Evolutionary conservation across 2,797 vertebrate genomes (phyloP).

Genomic region (Geotria australis): DNA sequence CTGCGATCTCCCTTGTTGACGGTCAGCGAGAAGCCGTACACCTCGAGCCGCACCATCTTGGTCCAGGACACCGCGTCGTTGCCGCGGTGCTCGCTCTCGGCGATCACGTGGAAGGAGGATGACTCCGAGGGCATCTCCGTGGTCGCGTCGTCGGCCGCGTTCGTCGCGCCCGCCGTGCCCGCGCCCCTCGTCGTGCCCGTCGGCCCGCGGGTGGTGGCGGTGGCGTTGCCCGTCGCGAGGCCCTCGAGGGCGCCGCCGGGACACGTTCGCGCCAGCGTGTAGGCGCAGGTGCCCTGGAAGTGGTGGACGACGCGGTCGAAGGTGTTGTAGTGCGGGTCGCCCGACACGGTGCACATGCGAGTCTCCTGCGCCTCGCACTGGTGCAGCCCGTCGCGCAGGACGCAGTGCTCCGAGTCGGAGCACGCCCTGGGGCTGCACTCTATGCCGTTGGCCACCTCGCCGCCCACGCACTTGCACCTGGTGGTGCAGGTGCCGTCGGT

Average conservation of each 20-base stretch:
- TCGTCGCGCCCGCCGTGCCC: too few relatives aligned
- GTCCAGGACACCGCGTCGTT: constrained; percentile 61
- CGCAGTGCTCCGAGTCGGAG: constrained; percentile 57
- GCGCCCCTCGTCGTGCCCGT: too few relatives aligned
- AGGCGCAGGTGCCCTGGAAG: constrained; percentile 94
- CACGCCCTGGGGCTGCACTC: constrained; percentile 50
- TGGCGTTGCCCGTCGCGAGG: too few relatives aligned
- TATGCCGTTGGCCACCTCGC: constrained; percentile 9
- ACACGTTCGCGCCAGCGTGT: constrained; percentile 66
- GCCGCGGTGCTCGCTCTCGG: constrained; percentile 82
- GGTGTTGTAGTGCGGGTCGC: constrained; percentile 93
- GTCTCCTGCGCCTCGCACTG: constrained; percentile 67
- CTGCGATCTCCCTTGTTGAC: constrained; percentile 51
- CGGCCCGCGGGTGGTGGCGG: too few relatives aligned
- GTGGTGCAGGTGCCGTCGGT: constrained; percentile 51
- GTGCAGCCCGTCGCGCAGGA: constrained; percentile 46
- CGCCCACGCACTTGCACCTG: constrained; percentile 71
- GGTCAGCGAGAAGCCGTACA: constrained; percentile 55
- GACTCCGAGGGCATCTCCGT: constrained; percentile 9
- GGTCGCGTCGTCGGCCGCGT: too few relatives aligned
- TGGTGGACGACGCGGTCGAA: constrained; percentile 96
- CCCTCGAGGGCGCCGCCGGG: constrained; percentile 10
- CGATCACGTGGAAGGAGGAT: constrained; percentile 79
- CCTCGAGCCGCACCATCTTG: constrained; percentile 58
- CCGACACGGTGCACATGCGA: constrained; percentile 87